Evolutionary conservation across 2,888 invertebrate genomes (phyloP).

Genomic region (Xylota sylvarum): DNA sequence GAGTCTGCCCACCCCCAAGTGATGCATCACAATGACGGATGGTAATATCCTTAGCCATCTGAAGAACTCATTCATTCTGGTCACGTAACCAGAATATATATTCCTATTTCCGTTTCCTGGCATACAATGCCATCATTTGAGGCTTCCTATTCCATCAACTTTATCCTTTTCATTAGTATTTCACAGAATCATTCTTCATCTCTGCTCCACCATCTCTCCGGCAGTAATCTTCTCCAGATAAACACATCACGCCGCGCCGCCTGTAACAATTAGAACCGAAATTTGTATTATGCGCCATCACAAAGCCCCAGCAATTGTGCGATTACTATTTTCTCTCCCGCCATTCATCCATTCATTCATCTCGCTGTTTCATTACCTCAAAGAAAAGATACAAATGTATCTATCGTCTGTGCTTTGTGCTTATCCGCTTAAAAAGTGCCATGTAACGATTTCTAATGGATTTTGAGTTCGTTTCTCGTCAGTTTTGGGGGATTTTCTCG

Average conservation of each 20-base stretch:
- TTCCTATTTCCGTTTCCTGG: slow-evolving; percentile 58
- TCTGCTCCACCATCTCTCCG: not conserved
- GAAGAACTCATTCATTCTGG: slow-evolving; percentile 38
- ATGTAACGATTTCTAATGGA: slow-evolving; percentile 67
- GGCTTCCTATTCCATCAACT: slow-evolving; percentile 23
- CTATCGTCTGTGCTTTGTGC: slow-evolving; percentile 24
- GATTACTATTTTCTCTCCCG: slow-evolving; percentile 49
- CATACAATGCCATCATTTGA: slow-evolving; percentile 63
- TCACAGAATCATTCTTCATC: not conserved
- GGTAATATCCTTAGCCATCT: slow-evolving; percentile 8
- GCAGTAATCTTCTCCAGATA: slow-evolving; percentile 14
- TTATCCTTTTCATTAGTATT: slow-evolving; percentile 32
- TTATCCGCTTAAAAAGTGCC: slow-evolving; percentile 41
- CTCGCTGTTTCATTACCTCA: slow-evolving; percentile 35
- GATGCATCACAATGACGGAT: slow-evolving; percentile 46
- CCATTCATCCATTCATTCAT: slow-evolving; percentile 43
- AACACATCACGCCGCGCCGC: slow-evolving; percentile 52
- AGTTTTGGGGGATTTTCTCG: slow-evolving; percentile 25
- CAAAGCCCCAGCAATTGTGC: slow-evolving; percentile 61
- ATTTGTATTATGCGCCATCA: slow-evolving; percentile 71
- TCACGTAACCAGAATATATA: slow-evolving; percentile 49
- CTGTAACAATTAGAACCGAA: slow-evolving; percentile 71
- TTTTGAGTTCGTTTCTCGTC: slow-evolving; percentile 16
- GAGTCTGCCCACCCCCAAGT: slow-evolving; percentile 15
- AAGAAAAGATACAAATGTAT: slow-evolving; percentile 25